phyloP scores from a whole-genome alignment of 2,888 invertebrate species.

The Xanthostigma xanthostigma region DNA sequence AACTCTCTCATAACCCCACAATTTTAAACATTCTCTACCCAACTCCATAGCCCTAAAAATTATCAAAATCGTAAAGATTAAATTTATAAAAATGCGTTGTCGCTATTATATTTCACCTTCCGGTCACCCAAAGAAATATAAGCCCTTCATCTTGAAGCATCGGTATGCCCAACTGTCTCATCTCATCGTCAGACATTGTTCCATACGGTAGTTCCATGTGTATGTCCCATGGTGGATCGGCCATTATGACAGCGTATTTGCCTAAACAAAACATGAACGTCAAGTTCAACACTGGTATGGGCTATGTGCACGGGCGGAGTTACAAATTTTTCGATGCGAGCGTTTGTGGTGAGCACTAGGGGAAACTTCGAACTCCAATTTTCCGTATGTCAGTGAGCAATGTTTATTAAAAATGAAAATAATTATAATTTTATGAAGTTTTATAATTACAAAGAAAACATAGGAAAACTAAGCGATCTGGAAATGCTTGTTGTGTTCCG shows the following conservation, averaged over 20 bases:
- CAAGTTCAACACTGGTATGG: no score
- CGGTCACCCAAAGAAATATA: constrained; percentile 96
- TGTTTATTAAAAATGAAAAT: no score
- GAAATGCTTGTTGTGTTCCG: no score
- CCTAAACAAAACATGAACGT: constrained; percentile 30
- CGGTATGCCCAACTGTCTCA: constrained; percentile 89
- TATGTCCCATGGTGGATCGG: constrained; percentile 98
- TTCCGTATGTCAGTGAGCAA: no score
- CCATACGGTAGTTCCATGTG: constrained; percentile 99
- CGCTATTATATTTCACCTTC: constrained; percentile 38
- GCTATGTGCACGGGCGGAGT: no score
- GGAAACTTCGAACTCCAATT: no score
- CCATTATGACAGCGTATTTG: constrained; percentile 99
- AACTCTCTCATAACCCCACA: constrained; percentile 94
- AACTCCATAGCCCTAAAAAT: constrained; percentile 79
- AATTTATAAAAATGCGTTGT: neutral
- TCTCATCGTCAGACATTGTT: constrained; percentile 97
- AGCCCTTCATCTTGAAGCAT: constrained; percentile 90
- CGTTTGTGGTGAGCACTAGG: no score
- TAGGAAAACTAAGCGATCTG: no score
- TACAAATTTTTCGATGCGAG: no score
- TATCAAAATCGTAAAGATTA: neutral
- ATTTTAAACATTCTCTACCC: constrained; percentile 84
- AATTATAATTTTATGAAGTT: no score
- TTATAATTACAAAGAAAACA: no score